phyloP scores from a whole-genome alignment of 2,797 vertebrate species.

The Atherinosoma microstoma region DNA sequence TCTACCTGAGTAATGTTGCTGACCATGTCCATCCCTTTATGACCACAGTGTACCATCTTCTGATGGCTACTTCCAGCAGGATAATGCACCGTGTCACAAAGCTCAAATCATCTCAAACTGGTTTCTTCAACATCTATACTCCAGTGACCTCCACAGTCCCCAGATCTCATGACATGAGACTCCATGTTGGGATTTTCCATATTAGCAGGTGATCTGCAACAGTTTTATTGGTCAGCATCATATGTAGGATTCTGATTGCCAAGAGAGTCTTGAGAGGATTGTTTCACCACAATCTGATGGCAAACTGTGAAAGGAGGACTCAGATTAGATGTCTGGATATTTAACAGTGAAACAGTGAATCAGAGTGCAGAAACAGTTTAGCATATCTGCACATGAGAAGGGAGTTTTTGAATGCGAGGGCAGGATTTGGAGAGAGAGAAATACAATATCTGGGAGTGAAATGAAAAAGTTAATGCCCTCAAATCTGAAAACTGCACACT shows the following conservation, averaged over 20 bases:
- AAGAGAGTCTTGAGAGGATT: neutral
- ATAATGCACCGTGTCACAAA: neutral
- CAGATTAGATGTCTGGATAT: neutral
- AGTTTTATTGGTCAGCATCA: neutral
- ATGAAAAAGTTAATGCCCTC: neutral
- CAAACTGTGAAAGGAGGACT: neutral
- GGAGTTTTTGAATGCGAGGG: neutral
- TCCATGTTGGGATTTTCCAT: no score
- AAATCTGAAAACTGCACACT: neutral
- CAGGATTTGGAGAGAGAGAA: neutral
- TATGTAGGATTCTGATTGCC: neutral
- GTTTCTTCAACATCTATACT: slow-evolving; percentile 31
- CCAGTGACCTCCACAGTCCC: no score
- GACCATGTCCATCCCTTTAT: neutral
- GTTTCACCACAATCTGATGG: neutral
- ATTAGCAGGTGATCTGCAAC: no score
- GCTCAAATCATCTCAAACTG: neutral
- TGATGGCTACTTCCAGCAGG: neutral
- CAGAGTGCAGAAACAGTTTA: neutral
- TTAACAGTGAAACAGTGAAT: neutral
- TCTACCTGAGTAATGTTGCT: no score
- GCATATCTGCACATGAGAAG: neutral
- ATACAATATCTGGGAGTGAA: neutral
- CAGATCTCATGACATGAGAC: no score
- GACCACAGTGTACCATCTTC: neutral